phyloP scores from a whole-genome alignment of 2,888 invertebrate genomes.

The Iselma pallidipennis region DNA sequence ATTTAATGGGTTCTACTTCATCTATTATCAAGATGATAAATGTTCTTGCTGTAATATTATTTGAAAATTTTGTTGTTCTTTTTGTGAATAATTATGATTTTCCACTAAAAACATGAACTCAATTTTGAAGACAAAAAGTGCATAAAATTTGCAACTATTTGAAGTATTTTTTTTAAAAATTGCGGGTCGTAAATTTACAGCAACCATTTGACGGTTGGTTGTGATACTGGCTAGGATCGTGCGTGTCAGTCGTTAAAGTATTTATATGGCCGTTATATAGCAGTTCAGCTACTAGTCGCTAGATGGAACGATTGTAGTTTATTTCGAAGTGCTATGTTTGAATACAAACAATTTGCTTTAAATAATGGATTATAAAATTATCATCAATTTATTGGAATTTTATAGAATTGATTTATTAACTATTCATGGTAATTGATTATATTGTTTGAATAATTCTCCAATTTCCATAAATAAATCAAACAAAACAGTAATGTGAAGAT shows the following conservation, averaged over 20 bases:
- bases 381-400: neutral
- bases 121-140: no score
- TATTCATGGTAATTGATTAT: no score
- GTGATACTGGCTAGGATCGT: constrained; percentile 32
- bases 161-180: neutral
- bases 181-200: constrained; percentile 17
- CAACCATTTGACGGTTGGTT: constrained; percentile 35
- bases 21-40: neutral
- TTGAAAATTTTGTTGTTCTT: neutral
- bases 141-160: no score
- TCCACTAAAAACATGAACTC: no score
- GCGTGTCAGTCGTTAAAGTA: constrained; percentile 31
- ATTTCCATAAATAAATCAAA: neutral
- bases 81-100: no score
- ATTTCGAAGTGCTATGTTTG: neutral
- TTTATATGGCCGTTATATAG: constrained; percentile 32
- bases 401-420: neutral
- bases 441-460: neutral
- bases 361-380: neutral
- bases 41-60: neutral
- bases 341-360: neutral
- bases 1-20: constrained; percentile 1
- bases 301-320: constrained; percentile 45
- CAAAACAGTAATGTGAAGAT: neutral
- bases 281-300: constrained; percentile 51